A percentile compares a stretch with the other conserved stretches of the same genome.
Evolutionary conservation across 2,797 vertebrate species (phyloP).

Genomic region (Poecilia wingei): DNA sequence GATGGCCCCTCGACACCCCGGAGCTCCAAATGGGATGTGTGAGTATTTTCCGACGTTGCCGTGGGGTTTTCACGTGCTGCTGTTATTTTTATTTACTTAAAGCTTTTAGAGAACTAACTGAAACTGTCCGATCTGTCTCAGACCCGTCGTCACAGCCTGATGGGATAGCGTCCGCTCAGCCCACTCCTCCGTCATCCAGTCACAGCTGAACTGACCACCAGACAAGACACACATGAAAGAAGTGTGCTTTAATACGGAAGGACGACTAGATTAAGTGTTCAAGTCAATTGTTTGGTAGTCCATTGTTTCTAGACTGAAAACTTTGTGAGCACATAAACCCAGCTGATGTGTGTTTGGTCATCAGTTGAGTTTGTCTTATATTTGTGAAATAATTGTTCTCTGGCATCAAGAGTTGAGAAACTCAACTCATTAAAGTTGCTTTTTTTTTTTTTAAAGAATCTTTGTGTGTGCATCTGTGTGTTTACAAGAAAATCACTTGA

Average conservation of each 20-base stretch:
- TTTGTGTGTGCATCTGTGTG: conserved; percentile 5
- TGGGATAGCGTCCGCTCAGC: conserved; percentile 81
- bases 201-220: conserved; percentile 58
- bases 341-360: conserved; percentile 44
- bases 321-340: conserved; percentile 37
- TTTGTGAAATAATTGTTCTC: conserved; percentile 66
- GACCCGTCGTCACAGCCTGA: conserved; percentile 86
- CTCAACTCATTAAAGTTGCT: conserved; percentile 72
- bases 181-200: conserved; percentile 77
- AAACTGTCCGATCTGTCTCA: conserved; percentile 53
- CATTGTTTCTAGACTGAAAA: conserved; percentile 36
- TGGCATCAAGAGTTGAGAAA: conserved; percentile 61
- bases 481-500: background rate
- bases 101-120: background rate
- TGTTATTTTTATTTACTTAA: background rate
- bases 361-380: conserved; percentile 31
- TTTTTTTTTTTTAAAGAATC: conserved; percentile 59
- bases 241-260: conserved; percentile 3
- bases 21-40: conserved; percentile 92
- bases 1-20: conserved; percentile 81
- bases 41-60: conserved; percentile 62
- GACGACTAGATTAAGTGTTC: conserved; percentile 26
- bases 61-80: background rate
- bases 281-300: conserved; percentile 36
- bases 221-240: background rate